These are phyloP conservation scores for Crematogaster levior DNA, from an alignment of 2,888 invertebrate species.

Conservation along the genomic window DNA sequence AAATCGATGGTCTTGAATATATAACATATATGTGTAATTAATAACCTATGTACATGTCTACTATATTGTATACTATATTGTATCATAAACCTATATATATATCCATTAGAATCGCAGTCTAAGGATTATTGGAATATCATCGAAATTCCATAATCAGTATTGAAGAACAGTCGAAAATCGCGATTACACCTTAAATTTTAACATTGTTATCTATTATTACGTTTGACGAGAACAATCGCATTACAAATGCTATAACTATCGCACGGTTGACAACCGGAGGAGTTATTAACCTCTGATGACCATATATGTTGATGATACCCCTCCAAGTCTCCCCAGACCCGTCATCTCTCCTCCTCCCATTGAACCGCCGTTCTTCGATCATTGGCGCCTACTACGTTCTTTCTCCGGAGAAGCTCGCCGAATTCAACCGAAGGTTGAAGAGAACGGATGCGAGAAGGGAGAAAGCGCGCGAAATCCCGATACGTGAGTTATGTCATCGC, in stretches of 20 bases:
- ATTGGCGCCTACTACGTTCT: background rate
- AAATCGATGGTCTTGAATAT: background rate
- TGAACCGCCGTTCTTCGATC: background rate
- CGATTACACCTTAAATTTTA: background rate
- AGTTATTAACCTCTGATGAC: slow-evolving; percentile 16
- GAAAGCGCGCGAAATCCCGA: background rate
- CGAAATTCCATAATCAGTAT: slow-evolving; percentile 1
- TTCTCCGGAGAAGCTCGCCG: background rate
- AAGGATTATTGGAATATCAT: background rate
- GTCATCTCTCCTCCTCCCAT: background rate
- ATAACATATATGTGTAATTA: background rate
- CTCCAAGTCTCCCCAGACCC: background rate
- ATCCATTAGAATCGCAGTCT: background rate
- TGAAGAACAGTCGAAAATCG: background rate
- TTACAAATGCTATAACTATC: slow-evolving; percentile 8
- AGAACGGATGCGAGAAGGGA: background rate
- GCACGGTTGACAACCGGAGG: background rate
- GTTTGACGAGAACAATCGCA: background rate
- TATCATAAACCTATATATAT: background rate
- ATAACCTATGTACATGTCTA: background rate
- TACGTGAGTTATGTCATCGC: slow-evolving; percentile 31
- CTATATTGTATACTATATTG: background rate
- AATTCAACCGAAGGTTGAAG: background rate
- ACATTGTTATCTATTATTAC: background rate
- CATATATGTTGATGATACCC: background rate